phyloP scores from a whole-genome alignment of 2,113 vertebrate species.

The Alexandromys fortis region DNA sequence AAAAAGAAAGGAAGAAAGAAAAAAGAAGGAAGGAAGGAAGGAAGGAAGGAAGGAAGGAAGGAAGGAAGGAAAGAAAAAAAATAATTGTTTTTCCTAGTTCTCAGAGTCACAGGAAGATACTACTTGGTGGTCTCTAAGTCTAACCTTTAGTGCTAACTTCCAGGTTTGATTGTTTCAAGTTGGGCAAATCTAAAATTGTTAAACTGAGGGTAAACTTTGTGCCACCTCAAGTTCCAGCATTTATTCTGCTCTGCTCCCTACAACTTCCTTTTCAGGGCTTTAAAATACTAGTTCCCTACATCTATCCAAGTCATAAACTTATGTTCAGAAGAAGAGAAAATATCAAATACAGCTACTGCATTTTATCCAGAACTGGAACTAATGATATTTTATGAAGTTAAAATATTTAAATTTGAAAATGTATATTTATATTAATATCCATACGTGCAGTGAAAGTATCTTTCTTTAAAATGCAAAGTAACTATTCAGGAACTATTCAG shows the following conservation, averaged over 20 bases:
- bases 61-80: not conserved
- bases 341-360: not conserved
- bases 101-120: not conserved
- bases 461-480: not conserved
- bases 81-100: not conserved
- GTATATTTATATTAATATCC: not conserved
- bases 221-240: not conserved
- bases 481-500: not conserved
- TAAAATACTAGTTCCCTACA: not conserved
- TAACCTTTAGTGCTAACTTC: not conserved
- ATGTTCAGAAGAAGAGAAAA: not conserved
- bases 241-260: not conserved
- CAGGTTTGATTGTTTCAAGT: not conserved
- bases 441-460: not conserved
- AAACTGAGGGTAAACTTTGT: not conserved
- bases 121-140: not conserved
- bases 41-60: not conserved
- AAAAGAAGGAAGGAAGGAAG: not conserved
- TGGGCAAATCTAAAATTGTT: not conserved
- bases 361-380: slow-evolving; percentile 33
- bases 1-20: accelerated
- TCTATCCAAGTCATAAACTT: slow-evolving; percentile 24
- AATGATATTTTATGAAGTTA: slow-evolving; percentile 4
- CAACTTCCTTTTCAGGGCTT: not conserved
- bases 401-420: slow-evolving; percentile 48